phyloP scores from a whole-genome alignment of 2,888 invertebrate species.

The Cantharis rufa region DNA sequence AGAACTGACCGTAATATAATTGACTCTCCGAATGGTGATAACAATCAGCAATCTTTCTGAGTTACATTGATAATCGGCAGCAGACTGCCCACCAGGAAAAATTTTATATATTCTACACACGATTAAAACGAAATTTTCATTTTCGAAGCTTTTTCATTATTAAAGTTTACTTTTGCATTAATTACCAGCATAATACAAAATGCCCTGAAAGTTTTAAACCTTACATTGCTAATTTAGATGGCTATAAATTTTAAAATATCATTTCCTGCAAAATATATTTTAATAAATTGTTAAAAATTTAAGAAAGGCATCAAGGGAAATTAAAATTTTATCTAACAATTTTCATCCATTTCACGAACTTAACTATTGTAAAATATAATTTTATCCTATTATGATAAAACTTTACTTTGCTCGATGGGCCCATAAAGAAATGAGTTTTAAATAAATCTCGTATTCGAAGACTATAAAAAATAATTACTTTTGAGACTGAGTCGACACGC shows the following conservation, averaged over 20 bases:
- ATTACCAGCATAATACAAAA: background rate
- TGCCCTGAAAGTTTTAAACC: background rate
- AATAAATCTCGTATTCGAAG: conserved; percentile 11
- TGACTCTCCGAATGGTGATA: conserved; percentile 21
- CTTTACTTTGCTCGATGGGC: conserved; percentile 8
- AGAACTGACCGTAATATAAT: conserved; percentile 29
- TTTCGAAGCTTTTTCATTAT: background rate
- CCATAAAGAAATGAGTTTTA: conserved; percentile 17
- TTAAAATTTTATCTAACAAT: conserved; percentile 1
- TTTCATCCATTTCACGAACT: conserved; percentile 18
- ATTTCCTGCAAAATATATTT: background rate
- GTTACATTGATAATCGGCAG: background rate
- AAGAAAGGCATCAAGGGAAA: background rate
- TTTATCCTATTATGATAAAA: conserved; percentile 6
- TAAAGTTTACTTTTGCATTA: background rate
- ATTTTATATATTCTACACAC: background rate
- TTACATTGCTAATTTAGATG: background rate
- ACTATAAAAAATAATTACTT: conserved; percentile 15
- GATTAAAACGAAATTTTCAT: background rate
- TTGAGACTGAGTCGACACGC: conserved; percentile 10
- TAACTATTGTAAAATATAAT: conserved; percentile 8
- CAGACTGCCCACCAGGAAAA: background rate
- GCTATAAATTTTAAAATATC: background rate
- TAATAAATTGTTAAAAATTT: conserved; percentile 1
- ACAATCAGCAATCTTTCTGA: conserved; percentile 20